These are phyloP conservation scores for Neocloeon triangulifer DNA, from an alignment of 1,140 invertebrate species.

Conservation along the genomic window DNA sequence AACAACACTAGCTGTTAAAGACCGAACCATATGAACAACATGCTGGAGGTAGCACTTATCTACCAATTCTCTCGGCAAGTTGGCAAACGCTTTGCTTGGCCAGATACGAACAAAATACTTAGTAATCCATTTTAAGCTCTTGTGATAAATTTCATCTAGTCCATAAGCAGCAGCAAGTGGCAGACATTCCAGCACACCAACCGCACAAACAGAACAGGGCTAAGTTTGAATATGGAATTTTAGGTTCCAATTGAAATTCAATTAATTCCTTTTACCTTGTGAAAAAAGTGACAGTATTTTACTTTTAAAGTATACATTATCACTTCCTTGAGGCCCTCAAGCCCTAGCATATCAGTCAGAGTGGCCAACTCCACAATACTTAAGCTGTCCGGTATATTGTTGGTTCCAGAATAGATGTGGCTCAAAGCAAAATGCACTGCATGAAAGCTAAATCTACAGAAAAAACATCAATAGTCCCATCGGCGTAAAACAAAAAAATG, in stretches of 20 bases:
- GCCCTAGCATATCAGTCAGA: conserved; percentile 62
- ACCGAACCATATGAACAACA: conserved; percentile 39
- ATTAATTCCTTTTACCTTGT: conserved; percentile 34
- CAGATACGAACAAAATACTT: conserved; percentile 64
- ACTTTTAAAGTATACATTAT: conserved; percentile 65
- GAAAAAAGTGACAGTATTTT: conserved; percentile 79
- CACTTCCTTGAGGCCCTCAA: conserved; percentile 76
- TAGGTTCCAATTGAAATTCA: too few species aligned
- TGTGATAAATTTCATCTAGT: conserved; percentile 65
- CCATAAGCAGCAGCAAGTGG: conserved; percentile 59
- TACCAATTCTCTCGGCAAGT: conserved; percentile 51
- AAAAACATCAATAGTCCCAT: conserved; percentile 7
- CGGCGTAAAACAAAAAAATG: conserved; percentile 6
- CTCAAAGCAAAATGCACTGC: conserved; percentile 72
- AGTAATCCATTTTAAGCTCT: conserved; percentile 64
- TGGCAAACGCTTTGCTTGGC: conserved; percentile 64
- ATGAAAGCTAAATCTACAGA: conserved; percentile 48
- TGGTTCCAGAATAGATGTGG: conserved; percentile 77
- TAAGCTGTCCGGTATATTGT: conserved; percentile 58
- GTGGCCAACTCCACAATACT: conserved; percentile 67
- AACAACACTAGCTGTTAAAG: not conserved
- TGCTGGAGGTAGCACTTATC: conserved; percentile 65
- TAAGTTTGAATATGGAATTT: too few species aligned
- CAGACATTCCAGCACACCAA: conserved; percentile 60
- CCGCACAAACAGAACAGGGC: conserved; percentile 52